Evolutionary conservation across 2,888 invertebrate genomes (phyloP).

Genomic region (Chloroclysta siterata): DNA sequence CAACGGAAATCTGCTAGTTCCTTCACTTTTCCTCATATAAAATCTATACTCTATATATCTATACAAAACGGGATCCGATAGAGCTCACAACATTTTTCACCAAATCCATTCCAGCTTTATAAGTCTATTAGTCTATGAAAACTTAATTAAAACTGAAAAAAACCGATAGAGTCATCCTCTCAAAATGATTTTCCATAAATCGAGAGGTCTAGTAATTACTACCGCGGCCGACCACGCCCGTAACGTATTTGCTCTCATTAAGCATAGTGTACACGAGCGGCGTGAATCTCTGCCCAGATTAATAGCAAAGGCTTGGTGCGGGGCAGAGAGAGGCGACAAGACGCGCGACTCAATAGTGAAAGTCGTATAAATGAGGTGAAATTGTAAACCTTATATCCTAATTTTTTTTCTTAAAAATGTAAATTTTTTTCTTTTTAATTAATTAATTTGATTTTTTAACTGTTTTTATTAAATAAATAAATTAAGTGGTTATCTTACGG

Average conservation of each 20-base stretch:
- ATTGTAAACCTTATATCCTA: too few relatives aligned
- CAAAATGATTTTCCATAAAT: conserved; percentile 32
- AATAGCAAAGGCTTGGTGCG: conserved; percentile 31
- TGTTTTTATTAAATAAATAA: too few relatives aligned
- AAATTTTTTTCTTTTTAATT: too few relatives aligned
- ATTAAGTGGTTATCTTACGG: too few relatives aligned
- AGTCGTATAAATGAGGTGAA: too few relatives aligned
- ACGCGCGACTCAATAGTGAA: background rate
- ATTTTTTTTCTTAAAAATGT: too few relatives aligned
- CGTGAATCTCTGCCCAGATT: conserved; percentile 27
- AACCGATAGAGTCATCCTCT: conserved; percentile 22
- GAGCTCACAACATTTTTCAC: background rate
- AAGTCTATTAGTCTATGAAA: conserved; percentile 10
- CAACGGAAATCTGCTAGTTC: background rate
- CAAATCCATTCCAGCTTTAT: background rate
- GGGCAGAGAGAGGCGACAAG: conserved; percentile 10
- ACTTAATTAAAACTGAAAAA: conserved; percentile 25
- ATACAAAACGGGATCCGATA: too few relatives aligned
- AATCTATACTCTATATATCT: too few relatives aligned
- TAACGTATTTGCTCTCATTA: conserved; percentile 53
- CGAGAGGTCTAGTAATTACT: conserved; percentile 48
- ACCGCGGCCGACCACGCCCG: conserved; percentile 53
- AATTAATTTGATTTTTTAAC: too few relatives aligned
- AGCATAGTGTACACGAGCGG: conserved; percentile 56
- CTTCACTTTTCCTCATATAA: too few relatives aligned